Conservation (phyloP, 1,140 invertebrate species). For the Panagrolaimus sp. region DNA sequence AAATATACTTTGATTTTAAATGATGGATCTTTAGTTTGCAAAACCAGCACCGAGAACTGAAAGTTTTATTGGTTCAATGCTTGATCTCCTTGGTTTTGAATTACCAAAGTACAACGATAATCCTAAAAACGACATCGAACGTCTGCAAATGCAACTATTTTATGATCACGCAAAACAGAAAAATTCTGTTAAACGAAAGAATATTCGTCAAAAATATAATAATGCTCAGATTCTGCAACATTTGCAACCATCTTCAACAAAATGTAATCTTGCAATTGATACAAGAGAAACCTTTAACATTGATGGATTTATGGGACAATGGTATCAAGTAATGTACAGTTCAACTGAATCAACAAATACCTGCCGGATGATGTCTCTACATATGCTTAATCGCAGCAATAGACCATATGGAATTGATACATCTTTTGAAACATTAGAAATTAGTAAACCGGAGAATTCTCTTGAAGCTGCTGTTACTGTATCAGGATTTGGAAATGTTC, state of each 20-base stretch:
- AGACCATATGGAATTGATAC: neutral
- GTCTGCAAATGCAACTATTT: too few relatives aligned
- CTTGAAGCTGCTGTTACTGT: neutral
- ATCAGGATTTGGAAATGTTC: neutral
- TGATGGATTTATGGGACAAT: constrained; percentile 11
- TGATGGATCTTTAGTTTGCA: neutral
- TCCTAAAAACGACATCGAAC: neutral
- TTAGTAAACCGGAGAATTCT: neutral
- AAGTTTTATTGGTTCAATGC: neutral
- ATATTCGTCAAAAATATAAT: neutral
- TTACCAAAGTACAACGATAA: neutral
- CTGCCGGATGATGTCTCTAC: neutral
- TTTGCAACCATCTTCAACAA: neutral
- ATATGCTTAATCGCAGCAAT: neutral
- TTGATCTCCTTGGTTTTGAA: constrained; percentile 2
- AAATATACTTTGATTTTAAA: neutral
- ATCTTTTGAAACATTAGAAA: constrained; percentile 7
- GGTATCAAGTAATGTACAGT: constrained; percentile 13
- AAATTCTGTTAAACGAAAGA: constrained; percentile 3
- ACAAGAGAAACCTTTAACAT: neutral
- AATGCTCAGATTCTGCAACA: neutral
- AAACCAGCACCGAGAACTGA: constrained; percentile 1
- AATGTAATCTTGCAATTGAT: neutral
- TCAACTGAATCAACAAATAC: neutral
- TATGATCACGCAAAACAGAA: neutral